phyloP scores from a whole-genome alignment of 2,113 vertebrate species.

The Haemorhous mexicanus region DNA sequence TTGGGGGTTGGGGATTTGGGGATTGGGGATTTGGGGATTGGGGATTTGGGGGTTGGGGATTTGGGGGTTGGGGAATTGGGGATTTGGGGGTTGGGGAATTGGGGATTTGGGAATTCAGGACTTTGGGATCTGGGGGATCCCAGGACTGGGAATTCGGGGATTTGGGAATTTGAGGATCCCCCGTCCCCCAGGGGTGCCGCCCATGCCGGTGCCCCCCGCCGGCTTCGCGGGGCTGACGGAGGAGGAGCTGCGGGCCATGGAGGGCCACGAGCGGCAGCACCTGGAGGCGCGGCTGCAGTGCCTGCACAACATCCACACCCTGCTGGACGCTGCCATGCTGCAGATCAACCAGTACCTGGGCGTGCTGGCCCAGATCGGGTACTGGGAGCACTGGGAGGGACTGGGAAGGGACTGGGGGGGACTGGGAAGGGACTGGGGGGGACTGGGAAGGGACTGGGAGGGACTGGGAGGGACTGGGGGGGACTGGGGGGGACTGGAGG shows the following conservation, averaged over 20 bases:
- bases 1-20: no score
- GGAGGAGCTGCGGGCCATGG: slow-evolving; percentile 87
- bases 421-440: no score
- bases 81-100: background rate
- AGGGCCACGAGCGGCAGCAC: slow-evolving; percentile 88
- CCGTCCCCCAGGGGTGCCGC: slow-evolving; percentile 65
- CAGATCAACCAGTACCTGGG: slow-evolving; percentile 96
- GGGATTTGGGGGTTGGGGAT: no score
- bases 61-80: background rate
- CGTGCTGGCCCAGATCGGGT: slow-evolving; percentile 79
- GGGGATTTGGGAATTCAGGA: no score
- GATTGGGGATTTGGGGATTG: no score
- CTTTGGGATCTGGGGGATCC: background rate
- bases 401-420: no score
- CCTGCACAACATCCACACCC: slow-evolving; percentile 93
- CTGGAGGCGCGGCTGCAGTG: slow-evolving; percentile 91
- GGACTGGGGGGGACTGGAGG: no score
- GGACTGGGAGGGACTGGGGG: no score
- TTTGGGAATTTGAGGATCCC: background rate
- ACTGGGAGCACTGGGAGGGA: no score
- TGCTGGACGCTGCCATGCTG: slow-evolving; percentile 92
- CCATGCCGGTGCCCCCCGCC: slow-evolving; percentile 89
- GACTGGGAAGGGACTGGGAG: no score
- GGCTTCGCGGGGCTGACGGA: slow-evolving; percentile 87
- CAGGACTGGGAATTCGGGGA: no score